These are phyloP conservation scores for Torymus texanus DNA, from an alignment of 2,888 invertebrate species.

Conservation along the genomic window DNA sequence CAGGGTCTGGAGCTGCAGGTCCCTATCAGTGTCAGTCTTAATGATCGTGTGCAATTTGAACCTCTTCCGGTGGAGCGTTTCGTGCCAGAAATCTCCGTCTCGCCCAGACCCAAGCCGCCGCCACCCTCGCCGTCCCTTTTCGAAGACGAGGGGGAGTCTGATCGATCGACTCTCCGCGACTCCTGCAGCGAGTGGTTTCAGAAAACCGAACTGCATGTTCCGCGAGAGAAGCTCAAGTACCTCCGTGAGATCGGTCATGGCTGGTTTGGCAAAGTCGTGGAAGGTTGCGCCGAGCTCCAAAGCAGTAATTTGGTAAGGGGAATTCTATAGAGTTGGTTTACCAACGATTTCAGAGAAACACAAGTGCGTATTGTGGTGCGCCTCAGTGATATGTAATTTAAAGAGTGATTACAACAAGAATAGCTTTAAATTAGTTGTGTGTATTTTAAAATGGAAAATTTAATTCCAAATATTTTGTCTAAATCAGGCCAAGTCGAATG, in stretches of 20 bases:
- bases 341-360: too few species aligned
- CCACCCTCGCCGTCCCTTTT: conserved; percentile 60
- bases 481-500: conserved; percentile 38
- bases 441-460: background rate
- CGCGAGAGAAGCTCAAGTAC: conserved; percentile 86
- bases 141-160: conserved; percentile 63
- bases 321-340: background rate
- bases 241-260: conserved; percentile 88
- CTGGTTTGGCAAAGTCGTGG: conserved; percentile 92
- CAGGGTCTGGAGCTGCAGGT: conserved; percentile 70
- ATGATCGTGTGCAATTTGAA: conserved; percentile 70
- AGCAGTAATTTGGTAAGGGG: conserved; percentile 47
- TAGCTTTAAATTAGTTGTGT: background rate
- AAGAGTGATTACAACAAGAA: too few species aligned
- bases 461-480: conserved; percentile 14
- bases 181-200: conserved; percentile 70
- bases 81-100: conserved; percentile 59
- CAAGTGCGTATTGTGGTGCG: too few species aligned
- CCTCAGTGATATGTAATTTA: too few species aligned
- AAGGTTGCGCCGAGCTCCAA: conserved; percentile 80
- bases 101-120: conserved; percentile 65
- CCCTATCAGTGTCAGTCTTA: conserved; percentile 61
- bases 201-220: conserved; percentile 75
- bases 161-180: conserved; percentile 60
- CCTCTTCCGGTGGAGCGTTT: conserved; percentile 69